These are phyloP conservation scores for Callipepla californica DNA, from an alignment of 2,113 vertebrate species.

Conservation along the genomic window DNA sequence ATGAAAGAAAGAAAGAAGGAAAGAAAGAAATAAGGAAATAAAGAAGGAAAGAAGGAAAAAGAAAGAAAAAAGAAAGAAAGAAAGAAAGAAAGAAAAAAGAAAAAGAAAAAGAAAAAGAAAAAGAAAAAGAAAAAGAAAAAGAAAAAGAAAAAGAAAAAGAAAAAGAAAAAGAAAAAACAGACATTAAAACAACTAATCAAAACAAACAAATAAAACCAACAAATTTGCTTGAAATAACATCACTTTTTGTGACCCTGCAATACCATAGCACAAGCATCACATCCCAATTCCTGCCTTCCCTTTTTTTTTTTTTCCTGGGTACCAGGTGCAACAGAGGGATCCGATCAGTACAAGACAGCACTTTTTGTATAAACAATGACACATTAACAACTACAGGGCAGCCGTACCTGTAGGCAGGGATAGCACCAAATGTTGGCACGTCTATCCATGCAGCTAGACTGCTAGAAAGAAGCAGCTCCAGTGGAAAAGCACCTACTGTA, in stretches of 20 bases:
- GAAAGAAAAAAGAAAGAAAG: neutral
- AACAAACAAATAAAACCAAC: neutral
- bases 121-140: too few species aligned
- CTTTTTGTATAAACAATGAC: slow-evolving; percentile 14
- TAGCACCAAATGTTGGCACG: slow-evolving; percentile 71
- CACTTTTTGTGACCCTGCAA: neutral
- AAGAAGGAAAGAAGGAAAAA: neutral
- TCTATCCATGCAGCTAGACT: slow-evolving; percentile 73
- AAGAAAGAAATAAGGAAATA: neutral
- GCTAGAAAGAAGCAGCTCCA: slow-evolving; percentile 75
- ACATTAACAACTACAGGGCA: slow-evolving; percentile 22
- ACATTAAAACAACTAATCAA: too few species aligned
- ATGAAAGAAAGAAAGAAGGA: too few species aligned
- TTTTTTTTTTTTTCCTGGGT: neutral
- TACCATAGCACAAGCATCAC: neutral
- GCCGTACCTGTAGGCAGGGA: slow-evolving; percentile 71
- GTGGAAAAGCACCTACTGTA: slow-evolving; percentile 80
- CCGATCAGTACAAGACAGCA: neutral
- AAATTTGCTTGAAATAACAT: neutral
- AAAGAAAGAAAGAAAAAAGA: neutral
- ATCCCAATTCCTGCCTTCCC: neutral
- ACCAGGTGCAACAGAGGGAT: neutral
- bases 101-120: too few species aligned
- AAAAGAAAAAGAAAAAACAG: too few species aligned
- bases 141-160: too few species aligned